These are phyloP conservation scores for Halcyon malimbica DNA, from an alignment of 2,113 vertebrate genomes.

Conservation along the genomic window DNA sequence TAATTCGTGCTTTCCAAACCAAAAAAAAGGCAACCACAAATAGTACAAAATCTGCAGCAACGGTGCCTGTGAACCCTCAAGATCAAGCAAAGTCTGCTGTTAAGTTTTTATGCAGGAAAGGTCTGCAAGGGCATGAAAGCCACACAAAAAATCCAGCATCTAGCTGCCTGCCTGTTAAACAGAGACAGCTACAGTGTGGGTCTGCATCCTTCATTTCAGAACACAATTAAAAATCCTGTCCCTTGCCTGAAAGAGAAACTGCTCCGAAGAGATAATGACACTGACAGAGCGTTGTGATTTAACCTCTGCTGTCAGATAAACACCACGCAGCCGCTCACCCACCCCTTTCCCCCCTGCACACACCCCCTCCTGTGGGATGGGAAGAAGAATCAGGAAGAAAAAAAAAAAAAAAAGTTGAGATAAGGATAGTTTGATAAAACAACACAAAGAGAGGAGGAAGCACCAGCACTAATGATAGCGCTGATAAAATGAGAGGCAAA, in stretches of 20 bases:
- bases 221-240: slow-evolving; percentile 10
- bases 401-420: no score
- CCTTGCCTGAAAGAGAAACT: neutral
- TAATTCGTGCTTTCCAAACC: neutral
- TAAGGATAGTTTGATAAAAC: no score
- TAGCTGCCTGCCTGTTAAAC: neutral
- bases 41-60: neutral
- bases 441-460: no score
- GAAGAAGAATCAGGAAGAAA: no score
- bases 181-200: neutral
- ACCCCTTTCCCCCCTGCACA: no score
- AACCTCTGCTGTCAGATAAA: no score
- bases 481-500: no score
- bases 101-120: neutral
- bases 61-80: neutral
- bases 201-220: neutral
- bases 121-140: neutral
- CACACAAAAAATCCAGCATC: neutral
- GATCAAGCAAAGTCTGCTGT: neutral
- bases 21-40: neutral
- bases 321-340: no score
- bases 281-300: neutral
- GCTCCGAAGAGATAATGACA: neutral
- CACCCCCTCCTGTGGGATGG: no score
- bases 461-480: no score